These are phyloP conservation scores for Rhagophthalmus giganteus DNA, from an alignment of 2,888 invertebrate species.

Conservation along the genomic window DNA sequence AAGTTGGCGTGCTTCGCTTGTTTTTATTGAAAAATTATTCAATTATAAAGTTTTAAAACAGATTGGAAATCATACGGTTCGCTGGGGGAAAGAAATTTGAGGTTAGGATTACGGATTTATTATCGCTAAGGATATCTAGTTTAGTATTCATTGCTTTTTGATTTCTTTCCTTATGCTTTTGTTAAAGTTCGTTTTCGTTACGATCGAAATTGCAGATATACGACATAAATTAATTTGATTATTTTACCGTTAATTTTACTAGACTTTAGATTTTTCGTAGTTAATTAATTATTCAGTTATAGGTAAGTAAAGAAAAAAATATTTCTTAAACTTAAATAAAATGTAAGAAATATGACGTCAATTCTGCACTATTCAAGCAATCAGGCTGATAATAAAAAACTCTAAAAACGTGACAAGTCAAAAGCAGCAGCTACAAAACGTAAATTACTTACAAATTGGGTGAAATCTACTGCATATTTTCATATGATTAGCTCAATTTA, in stretches of 20 bases:
- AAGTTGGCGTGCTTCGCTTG: constrained; percentile 49
- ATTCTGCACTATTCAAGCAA: constrained; percentile 23
- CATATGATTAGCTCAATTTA: constrained; percentile 31
- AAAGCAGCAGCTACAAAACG: constrained; percentile 24
- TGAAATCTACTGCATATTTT: constrained; percentile 32
- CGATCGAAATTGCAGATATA: too few species aligned
- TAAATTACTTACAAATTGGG: constrained; percentile 28
- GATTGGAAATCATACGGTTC: constrained; percentile 55
- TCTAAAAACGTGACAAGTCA: constrained; percentile 32
- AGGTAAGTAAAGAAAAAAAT: background rate
- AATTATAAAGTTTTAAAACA: constrained; percentile 56
- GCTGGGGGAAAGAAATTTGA: constrained; percentile 44
- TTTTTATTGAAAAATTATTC: constrained; percentile 57
- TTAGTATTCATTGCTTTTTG: constrained; percentile 31
- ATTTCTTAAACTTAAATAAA: background rate
- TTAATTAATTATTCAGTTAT: background rate
- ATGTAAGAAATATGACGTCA: constrained; percentile 17
- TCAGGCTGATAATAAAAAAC: constrained; percentile 23
- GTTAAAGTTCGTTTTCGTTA: too few species aligned
- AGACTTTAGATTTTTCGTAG: constrained; percentile 1
- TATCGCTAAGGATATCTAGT: constrained; percentile 23
- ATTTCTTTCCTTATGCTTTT: constrained; percentile 14
- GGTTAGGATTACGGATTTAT: constrained; percentile 39
- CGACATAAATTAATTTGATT: too few species aligned
- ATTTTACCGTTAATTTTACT: too few species aligned